These are phyloP conservation scores for Cebus imitator DNA, from an alignment of 2,113 vertebrate species.

Conservation along the genomic window DNA sequence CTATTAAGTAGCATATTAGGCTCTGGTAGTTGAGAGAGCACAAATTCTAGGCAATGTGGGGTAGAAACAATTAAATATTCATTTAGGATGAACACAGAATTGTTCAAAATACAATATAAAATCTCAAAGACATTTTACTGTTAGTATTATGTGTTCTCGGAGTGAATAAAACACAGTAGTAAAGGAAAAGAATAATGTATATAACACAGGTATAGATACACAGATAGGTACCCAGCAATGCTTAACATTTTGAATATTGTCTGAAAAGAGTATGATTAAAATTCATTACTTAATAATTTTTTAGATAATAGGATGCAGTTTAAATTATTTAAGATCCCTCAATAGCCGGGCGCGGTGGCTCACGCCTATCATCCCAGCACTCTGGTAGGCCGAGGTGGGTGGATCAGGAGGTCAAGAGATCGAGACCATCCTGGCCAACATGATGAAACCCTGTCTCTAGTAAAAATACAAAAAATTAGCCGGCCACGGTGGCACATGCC, in stretches of 20 bases:
- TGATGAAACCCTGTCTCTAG: no score
- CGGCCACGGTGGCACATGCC: no score
- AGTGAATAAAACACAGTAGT: not conserved
- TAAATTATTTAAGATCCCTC: not conserved
- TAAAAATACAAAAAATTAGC: no score
- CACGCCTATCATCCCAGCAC: no score
- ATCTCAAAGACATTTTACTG: slow-evolving; percentile 7
- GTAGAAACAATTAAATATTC: not conserved
- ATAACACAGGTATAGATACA: not conserved
- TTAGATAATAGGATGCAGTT: not conserved
- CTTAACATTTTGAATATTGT: slow-evolving; percentile 21
- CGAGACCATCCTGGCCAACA: no score
- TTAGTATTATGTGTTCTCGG: not conserved
- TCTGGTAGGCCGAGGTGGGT: no score
- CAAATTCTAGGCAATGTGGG: not conserved
- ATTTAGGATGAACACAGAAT: slow-evolving; percentile 9
- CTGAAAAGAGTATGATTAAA: slow-evolving; percentile 20
- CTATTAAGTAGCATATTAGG: not conserved
- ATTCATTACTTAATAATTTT: not conserved
- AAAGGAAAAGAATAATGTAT: not conserved
- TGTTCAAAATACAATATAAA: not conserved
- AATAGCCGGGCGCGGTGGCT: not conserved
- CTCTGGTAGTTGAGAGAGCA: not conserved
- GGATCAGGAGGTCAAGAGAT: no score
- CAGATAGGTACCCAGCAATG: not conserved